phyloP scores from a whole-genome alignment of 2,797 vertebrate genomes.

The Trachops cirrhosus region DNA sequence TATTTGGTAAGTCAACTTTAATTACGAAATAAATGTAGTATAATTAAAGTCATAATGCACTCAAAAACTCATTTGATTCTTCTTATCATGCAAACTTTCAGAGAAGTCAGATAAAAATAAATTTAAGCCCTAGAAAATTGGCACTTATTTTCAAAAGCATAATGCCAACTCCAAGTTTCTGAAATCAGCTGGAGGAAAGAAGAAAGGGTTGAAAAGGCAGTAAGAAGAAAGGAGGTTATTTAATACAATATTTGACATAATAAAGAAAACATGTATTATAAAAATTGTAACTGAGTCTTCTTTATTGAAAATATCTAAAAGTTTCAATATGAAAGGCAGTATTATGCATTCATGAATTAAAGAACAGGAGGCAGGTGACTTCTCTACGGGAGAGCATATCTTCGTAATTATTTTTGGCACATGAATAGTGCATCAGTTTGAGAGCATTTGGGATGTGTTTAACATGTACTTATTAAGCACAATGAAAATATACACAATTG shows the following conservation, averaged over 20 bases:
- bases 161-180: not conserved
- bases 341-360: slow-evolving; percentile 13
- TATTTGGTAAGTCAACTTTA: not conserved
- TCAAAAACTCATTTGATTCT: slow-evolving; percentile 5
- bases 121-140: not conserved
- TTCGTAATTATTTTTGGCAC: slow-evolving; percentile 14
- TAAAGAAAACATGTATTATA: not conserved
- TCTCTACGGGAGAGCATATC: not conserved
- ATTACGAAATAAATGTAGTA: not conserved
- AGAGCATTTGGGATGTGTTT: not conserved
- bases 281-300: not conserved
- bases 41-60: not conserved
- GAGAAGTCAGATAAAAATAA: not conserved
- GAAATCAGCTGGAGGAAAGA: not conserved
- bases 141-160: not conserved
- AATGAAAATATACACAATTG: slow-evolving; percentile 16
- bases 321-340: not conserved
- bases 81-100: not conserved
- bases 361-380: not conserved
- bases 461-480: not conserved
- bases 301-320: slow-evolving; percentile 15
- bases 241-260: not conserved
- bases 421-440: not conserved
- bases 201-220: not conserved
- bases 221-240: not conserved